phyloP scores from a whole-genome alignment of 2,113 vertebrate genomes.

The Xerus inauris region DNA sequence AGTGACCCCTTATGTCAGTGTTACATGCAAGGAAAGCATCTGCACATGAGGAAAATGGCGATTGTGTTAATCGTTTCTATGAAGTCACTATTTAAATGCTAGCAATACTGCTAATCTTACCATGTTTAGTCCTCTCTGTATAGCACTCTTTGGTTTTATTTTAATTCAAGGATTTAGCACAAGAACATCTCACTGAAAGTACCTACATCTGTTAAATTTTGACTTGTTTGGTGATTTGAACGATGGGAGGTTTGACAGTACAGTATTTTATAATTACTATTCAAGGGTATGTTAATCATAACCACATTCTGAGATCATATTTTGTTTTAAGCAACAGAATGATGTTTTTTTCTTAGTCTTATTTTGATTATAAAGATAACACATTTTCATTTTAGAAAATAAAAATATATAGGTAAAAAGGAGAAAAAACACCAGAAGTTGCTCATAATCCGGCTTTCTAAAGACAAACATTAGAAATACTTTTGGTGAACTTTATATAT shows the following conservation, averaged over 20 bases:
- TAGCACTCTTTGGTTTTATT: conserved; percentile 37
- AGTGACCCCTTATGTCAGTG: neutral
- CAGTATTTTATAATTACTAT: conserved; percentile 25
- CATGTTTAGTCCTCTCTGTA: neutral
- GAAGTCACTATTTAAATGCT: neutral
- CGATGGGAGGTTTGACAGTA: neutral
- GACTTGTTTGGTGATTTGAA: neutral
- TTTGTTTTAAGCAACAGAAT: conserved; percentile 43
- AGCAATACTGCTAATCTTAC: neutral
- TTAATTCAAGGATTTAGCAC: conserved; percentile 23
- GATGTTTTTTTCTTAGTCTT: neutral
- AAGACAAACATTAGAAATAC: conserved; percentile 17
- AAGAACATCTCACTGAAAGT: neutral
- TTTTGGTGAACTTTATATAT: neutral
- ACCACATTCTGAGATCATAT: neutral
- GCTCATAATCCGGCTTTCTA: neutral
- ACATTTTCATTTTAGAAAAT: conserved; percentile 14
- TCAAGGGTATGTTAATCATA: neutral
- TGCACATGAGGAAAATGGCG: neutral
- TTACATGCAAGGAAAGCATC: neutral
- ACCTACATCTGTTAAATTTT: conserved; percentile 11
- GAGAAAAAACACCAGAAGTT: neutral
- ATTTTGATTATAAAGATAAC: conserved; percentile 26
- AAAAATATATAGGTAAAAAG: neutral
- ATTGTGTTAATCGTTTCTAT: neutral